Evolutionary conservation across 2,113 vertebrate genomes (phyloP).

Genomic region (Mobula birostris): DNA sequence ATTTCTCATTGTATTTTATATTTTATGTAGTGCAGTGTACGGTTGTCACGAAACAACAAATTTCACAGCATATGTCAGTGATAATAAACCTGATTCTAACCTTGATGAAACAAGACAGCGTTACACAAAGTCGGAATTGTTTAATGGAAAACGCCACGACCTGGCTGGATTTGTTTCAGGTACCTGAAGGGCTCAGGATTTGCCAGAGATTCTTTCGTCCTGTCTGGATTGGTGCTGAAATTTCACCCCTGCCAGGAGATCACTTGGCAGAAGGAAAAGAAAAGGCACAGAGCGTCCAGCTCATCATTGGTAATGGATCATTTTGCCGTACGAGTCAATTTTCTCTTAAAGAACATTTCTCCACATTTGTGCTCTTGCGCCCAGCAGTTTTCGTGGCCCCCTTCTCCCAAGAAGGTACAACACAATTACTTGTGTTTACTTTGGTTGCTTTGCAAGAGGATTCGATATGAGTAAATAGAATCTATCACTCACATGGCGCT

Average conservation of each 20-base stretch:
- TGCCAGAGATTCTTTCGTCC: neutral
- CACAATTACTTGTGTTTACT: neutral
- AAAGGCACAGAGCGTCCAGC: neutral
- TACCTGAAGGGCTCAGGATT: neutral
- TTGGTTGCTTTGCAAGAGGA: no score
- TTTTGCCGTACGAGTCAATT: neutral
- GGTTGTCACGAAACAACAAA: no score
- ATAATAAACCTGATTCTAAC: no score
- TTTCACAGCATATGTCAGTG: no score
- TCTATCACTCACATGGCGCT: conserved; percentile 81
- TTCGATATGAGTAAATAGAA: neutral
- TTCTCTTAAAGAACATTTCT: neutral
- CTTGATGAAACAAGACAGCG: neutral
- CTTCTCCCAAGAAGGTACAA: neutral
- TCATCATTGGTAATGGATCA: neutral
- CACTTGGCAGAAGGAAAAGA: neutral
- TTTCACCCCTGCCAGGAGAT: neutral
- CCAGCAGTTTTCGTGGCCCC: neutral
- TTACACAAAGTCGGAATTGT: neutral
- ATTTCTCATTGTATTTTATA: no score
- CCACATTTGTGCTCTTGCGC: neutral
- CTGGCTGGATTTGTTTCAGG: neutral
- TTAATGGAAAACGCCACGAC: neutral
- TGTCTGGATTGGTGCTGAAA: no score
- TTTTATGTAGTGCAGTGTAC: no score